phyloP scores from a whole-genome alignment of 2,797 vertebrate genomes.

The Trematomus bernacchii region DNA sequence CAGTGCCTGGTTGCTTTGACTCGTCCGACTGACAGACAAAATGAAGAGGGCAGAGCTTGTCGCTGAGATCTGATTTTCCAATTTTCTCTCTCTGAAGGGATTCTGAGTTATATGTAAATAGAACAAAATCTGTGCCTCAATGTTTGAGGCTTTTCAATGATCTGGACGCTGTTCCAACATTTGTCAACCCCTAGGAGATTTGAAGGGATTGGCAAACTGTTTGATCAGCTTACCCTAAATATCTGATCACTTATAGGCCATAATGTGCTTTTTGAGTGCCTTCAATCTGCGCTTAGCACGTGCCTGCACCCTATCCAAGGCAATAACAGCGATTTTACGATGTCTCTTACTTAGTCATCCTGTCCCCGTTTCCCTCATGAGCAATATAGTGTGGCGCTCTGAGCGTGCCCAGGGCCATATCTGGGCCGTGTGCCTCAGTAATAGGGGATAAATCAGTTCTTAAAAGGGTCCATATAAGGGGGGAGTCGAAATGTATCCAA shows the following conservation, averaged over 20 bases:
- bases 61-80: slow-evolving; percentile 32
- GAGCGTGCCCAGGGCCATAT: slow-evolving; percentile 70
- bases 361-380: slow-evolving; percentile 66
- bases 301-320: slow-evolving; percentile 33
- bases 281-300: slow-evolving; percentile 59
- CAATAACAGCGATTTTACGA: slow-evolving; percentile 48
- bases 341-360: slow-evolving; percentile 65
- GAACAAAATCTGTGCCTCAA: slow-evolving; percentile 17
- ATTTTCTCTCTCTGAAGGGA: slow-evolving; percentile 45
- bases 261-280: slow-evolving; percentile 54
- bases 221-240: slow-evolving; percentile 72
- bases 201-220: slow-evolving; percentile 44
- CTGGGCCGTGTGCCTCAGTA: slow-evolving; percentile 68
- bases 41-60: slow-evolving; percentile 47
- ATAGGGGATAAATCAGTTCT: slow-evolving; percentile 82
- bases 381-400: slow-evolving; percentile 53
- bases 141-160: slow-evolving; percentile 40
- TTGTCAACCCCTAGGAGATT: slow-evolving; percentile 51
- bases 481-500: slow-evolving; percentile 68
- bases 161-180: slow-evolving; percentile 38
- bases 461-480: slow-evolving; percentile 76
- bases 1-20: slow-evolving; percentile 25
- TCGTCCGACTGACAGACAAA: slow-evolving; percentile 49
- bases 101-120: neutral
- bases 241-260: slow-evolving; percentile 53